Percentiles rank a stretch among this genome's conserved stretches.
Conservation (phyloP, 2,888 invertebrate species). For the Tethea ocularis region DNA sequence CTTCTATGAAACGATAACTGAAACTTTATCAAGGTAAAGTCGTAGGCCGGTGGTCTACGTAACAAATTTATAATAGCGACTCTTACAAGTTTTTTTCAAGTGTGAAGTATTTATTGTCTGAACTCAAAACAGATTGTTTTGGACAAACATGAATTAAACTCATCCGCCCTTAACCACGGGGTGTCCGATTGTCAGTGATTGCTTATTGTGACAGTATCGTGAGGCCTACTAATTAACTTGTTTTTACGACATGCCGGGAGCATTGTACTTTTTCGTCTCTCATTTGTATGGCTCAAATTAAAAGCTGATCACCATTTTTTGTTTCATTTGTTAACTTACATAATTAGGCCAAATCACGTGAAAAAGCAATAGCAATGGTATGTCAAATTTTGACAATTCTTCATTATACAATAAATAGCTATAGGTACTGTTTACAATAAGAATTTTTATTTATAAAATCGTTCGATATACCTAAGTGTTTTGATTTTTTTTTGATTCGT, state of each 20-base stretch:
- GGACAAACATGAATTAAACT: conserved; percentile 31
- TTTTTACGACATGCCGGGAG: conserved; percentile 58
- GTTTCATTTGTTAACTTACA: not conserved
- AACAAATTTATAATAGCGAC: too few relatives aligned
- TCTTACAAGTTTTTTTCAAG: too few relatives aligned
- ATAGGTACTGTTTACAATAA: too few relatives aligned
- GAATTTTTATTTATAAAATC: too few relatives aligned
- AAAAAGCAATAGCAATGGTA: too few relatives aligned
- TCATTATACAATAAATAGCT: too few relatives aligned
- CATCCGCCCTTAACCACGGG: conserved; percentile 53
- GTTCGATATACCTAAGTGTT: too few relatives aligned
- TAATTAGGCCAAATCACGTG: not conserved
- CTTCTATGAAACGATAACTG: too few relatives aligned
- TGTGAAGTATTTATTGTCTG: not conserved
- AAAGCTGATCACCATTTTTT: not conserved
- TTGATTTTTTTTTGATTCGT: too few relatives aligned
- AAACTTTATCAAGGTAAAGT: too few relatives aligned
- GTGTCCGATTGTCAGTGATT: conserved; percentile 45
- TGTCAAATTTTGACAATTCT: too few relatives aligned
- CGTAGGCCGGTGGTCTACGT: too few relatives aligned
- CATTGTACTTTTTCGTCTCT: conserved; percentile 36
- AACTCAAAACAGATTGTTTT: conserved; percentile 30
- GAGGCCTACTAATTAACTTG: conserved; percentile 69
- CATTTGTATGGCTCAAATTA: conserved; percentile 10
- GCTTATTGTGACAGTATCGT: conserved; percentile 64